These are phyloP conservation scores for Upupa epops DNA, from an alignment of 2,113 vertebrate genomes.

Conservation along the genomic window DNA sequence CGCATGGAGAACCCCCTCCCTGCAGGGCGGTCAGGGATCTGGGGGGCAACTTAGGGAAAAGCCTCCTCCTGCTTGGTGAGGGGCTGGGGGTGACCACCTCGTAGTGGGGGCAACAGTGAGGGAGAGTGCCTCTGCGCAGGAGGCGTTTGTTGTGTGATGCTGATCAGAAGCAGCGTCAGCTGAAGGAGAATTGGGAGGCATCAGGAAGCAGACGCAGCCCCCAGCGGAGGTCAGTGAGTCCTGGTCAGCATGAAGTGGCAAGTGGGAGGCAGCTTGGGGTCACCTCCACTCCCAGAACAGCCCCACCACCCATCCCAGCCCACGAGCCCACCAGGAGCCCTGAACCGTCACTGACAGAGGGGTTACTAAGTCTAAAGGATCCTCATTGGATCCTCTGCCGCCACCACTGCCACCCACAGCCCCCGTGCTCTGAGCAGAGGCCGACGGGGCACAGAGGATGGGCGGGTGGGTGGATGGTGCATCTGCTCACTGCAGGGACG, in stretches of 20 bases:
- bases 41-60: background rate
- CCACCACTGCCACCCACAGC: background rate
- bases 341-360: accelerated
- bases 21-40: background rate
- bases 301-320: background rate
- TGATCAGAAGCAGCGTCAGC: too few species aligned
- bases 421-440: background rate
- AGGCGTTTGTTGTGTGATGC: accelerated
- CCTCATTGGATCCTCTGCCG: background rate
- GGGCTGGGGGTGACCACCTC: background rate
- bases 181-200: background rate
- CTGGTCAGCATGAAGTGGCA: background rate
- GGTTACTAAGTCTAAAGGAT: background rate
- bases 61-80: accelerated
- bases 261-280: background rate
- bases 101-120: accelerated
- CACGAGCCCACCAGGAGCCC: background rate
- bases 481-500: background rate
- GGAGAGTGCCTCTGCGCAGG: background rate
- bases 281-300: accelerated
- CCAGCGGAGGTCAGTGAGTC: accelerated
- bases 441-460: background rate
- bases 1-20: background rate
- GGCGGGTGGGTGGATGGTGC: background rate
- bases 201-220: background rate